Conservation (phyloP, 2,797 vertebrate species). For the Calcarius lapponicus region DNA sequence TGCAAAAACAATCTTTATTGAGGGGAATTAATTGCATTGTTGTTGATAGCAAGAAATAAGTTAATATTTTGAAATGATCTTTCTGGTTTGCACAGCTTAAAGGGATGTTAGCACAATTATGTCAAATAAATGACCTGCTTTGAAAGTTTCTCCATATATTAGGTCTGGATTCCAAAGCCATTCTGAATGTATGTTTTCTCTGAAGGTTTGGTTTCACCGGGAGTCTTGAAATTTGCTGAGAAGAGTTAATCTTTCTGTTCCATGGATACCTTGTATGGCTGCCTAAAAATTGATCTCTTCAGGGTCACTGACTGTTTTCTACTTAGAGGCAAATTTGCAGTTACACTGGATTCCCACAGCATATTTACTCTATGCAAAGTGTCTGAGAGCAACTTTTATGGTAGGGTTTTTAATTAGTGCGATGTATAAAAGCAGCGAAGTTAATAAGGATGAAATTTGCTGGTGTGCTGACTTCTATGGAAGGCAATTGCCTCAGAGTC, state of each 20-base stretch:
- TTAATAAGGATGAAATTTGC: constrained; percentile 64
- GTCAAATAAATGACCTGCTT: constrained; percentile 67
- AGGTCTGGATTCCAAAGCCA: constrained; percentile 28
- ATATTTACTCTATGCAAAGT: constrained; percentile 62
- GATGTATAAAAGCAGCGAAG: constrained; percentile 52
- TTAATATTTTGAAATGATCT: constrained; percentile 73
- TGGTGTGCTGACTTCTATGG: constrained; percentile 46
- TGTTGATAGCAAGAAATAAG: constrained; percentile 74
- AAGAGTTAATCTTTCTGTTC: constrained; percentile 57
- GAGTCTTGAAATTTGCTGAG: constrained; percentile 17
- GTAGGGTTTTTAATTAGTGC: constrained; percentile 70
- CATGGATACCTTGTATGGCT: constrained; percentile 33
- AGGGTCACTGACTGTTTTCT: constrained; percentile 56
- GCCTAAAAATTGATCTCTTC: constrained; percentile 62
- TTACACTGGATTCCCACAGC: constrained; percentile 47
- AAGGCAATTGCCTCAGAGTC: constrained; percentile 50
- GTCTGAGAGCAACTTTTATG: constrained; percentile 71
- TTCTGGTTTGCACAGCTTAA: constrained; percentile 51
- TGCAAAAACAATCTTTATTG: constrained; percentile 72
- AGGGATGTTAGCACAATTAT: constrained; percentile 62
- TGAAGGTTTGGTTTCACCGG: constrained; percentile 27
- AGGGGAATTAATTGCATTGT: constrained; percentile 78
- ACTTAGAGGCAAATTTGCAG: constrained; percentile 35
- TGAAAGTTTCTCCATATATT: constrained; percentile 53
- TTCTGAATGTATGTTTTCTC: neutral